Base-by-base conservation (phyloP, 2,113 vertebrate species). In the Onychorhynchus coronatus region DNA sequence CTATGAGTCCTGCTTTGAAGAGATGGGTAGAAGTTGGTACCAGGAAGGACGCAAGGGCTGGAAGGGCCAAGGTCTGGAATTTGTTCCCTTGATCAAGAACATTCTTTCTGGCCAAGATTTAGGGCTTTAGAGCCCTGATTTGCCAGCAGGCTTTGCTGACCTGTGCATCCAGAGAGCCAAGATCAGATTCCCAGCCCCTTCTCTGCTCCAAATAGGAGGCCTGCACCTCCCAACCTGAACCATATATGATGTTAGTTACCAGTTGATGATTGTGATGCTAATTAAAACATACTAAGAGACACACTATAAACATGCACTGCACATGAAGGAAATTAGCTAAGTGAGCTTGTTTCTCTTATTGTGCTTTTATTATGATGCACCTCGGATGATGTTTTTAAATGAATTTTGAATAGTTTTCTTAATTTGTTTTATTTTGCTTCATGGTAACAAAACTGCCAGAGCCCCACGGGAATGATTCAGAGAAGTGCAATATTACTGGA, bases 361-460 rank as follows among this genome's bases (percentile, higher is more conserved):
- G 97, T 97, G 95, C 93, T 98, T 98, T 98, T 98, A 98, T 98
- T 98, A 98, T 97, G 97, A 98, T 98, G 97, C 96, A 97, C 96
- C 96, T 97, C 53, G 10, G 92, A 97, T 98, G 97, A 98, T 98
- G 97, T 97, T 98, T 98, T 98, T 97, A 98, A 98, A 98, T 98
- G 98, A 98, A 98, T 98, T 98, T 98, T 97, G 97, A 98, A 98
- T 98, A 97, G 97, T 97, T 97, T 98, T 97, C 96, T 87, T 98
- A 98, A 98, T 98, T 98, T 98, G 97, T 98, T 98, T 98, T 97
- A 97, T 97, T 98, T 97, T 97, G 89, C 97, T 96, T 97, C 76
- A 78, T 94, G 95, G 94, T 96, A 91, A 93, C 67, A 92, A 95
- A 95, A 97, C 97, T 80, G 90, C 81, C 62, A 82, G 94, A 95